Percentiles rank a stretch among this genome's conserved stretches.
These are phyloP conservation scores for Palythoa grandis DNA, from an alignment of 92 coral and sea anemone genomes.

Conservation along the genomic window DNA sequence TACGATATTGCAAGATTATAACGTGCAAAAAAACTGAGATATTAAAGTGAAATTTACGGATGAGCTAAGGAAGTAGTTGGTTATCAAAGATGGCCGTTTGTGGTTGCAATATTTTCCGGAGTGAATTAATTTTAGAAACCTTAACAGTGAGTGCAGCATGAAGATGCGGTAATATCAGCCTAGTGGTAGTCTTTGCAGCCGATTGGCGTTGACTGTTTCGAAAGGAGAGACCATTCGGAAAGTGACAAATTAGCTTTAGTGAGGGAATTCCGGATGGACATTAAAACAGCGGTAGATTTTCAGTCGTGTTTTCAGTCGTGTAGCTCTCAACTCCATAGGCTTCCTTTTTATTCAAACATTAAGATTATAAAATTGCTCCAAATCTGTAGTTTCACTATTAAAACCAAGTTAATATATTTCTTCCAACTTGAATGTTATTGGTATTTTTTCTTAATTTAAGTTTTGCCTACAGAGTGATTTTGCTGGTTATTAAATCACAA, in stretches of 20 bases:
- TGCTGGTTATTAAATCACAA: neutral
- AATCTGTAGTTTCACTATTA: neutral
- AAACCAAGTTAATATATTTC: neutral
- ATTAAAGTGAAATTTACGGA: neutral
- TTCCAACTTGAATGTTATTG: neutral
- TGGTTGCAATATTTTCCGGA: neutral
- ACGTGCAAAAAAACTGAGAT: neutral
- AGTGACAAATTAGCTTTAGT: constrained; percentile 20
- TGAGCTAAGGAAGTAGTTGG: neutral
- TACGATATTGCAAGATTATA: neutral
- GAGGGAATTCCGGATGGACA: neutral
- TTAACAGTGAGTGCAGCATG: neutral
- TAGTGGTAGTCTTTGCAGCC: neutral
- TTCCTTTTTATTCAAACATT: neutral
- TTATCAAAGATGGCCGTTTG: neutral
- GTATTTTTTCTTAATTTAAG: neutral
- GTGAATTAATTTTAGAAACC: neutral
- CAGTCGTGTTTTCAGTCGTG: neutral
- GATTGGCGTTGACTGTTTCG: neutral
- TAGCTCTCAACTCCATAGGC: neutral
- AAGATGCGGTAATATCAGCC: neutral
- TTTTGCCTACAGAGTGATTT: neutral
- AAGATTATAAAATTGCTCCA: neutral
- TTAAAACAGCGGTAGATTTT: constrained; percentile 1
- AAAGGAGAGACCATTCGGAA: neutral